Conservation (phyloP, 92 coral and sea anemone species). For the Epizoanthus ramosus region DNA sequence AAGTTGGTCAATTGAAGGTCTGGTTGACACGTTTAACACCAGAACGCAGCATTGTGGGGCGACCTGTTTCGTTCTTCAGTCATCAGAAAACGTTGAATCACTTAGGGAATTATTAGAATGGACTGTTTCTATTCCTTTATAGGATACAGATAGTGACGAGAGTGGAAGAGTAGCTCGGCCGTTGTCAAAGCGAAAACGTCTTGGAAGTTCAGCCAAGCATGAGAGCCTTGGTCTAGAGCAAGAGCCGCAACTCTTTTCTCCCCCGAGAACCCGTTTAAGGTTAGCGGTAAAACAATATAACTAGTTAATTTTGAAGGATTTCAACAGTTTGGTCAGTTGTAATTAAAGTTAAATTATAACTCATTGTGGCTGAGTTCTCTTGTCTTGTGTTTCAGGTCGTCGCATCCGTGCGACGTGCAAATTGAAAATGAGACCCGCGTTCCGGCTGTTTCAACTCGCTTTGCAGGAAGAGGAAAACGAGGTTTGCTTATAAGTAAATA, state of each 20-base stretch:
- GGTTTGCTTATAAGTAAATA: constrained; percentile 16
- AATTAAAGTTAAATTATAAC: not conserved
- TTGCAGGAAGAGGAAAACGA: constrained; percentile 28
- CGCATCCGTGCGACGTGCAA: not conserved
- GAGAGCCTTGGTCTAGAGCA: constrained; percentile 17
- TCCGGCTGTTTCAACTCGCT: not conserved
- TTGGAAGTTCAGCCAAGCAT: constrained; percentile 19
- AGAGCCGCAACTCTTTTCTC: constrained; percentile 25
- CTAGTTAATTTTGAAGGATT: not conserved
- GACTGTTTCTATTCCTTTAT: not conserved
- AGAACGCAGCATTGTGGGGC: not conserved
- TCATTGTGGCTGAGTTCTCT: not conserved
- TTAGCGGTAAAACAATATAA: not conserved
- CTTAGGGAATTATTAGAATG: not conserved
- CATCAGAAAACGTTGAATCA: not conserved
- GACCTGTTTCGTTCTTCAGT: not conserved
- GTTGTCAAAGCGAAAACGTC: constrained; percentile 61
- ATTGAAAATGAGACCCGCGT: not conserved
- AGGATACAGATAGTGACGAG: constrained; percentile 82
- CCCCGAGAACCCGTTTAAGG: constrained; percentile 46
- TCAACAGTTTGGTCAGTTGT: not conserved
- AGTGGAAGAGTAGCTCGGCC: constrained; percentile 64
- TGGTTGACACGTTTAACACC: not conserved
- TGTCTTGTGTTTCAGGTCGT: not conserved
- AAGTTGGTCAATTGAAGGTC: constrained; percentile 4